Percentiles rank a stretch among this genome's conserved stretches.
These are phyloP conservation scores for Vultur gryphus DNA, from an alignment of 2,797 vertebrate species.

Conservation along the genomic window DNA sequence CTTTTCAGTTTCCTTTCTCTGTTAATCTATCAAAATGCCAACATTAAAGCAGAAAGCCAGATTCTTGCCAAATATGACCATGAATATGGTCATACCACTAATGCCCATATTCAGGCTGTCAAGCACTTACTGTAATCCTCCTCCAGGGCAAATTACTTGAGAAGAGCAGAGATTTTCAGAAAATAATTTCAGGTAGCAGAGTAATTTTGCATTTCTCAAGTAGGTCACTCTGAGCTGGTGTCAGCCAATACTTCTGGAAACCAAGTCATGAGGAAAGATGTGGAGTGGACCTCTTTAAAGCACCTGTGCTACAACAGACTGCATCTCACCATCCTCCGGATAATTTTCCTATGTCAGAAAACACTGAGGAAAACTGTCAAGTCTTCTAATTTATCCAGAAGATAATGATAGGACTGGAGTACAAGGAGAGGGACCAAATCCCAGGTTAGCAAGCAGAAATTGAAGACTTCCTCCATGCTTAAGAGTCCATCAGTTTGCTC, in stretches of 20 bases:
- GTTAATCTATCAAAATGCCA: neutral
- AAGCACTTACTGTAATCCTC: neutral
- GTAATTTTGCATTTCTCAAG: neutral
- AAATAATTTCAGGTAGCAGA: neutral
- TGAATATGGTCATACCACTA: neutral
- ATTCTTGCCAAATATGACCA: neutral
- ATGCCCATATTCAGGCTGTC: neutral
- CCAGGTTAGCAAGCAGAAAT: neutral
- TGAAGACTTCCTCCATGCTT: neutral
- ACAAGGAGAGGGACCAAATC: neutral
- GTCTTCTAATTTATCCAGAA: neutral
- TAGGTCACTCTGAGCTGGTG: neutral
- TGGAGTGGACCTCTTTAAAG: neutral
- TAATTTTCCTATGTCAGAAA: neutral
- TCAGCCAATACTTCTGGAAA: neutral
- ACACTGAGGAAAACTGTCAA: neutral
- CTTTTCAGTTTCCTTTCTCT: neutral
- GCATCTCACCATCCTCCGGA: neutral
- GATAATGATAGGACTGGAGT: neutral
- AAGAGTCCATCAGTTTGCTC: neutral
- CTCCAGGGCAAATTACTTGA: neutral
- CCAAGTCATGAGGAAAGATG: neutral
- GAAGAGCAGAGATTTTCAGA: neutral
- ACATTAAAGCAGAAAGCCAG: neutral
- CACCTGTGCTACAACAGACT: neutral